phyloP scores from a whole-genome alignment of 2,797 vertebrate species.

The Siniperca scherzeri region DNA sequence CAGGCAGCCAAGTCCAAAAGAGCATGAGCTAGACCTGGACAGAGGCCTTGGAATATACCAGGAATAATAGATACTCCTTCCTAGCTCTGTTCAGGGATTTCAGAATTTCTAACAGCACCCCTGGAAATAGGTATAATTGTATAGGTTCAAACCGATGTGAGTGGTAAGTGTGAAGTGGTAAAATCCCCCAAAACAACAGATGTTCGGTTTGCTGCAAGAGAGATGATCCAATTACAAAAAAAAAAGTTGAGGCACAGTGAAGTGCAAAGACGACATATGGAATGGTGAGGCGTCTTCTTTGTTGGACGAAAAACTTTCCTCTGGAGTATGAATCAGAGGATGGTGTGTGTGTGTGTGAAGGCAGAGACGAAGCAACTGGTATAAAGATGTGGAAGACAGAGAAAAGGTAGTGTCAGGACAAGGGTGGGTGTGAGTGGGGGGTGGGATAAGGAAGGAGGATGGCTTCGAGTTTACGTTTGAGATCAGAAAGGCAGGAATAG shows the following conservation, averaged over 20 bases:
- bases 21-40: not conserved
- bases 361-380: conserved; percentile 33
- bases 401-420: conserved; percentile 18
- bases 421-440: conserved; percentile 11
- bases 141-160: conserved; percentile 40
- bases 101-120: not conserved
- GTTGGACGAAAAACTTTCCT: conserved; percentile 30
- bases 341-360: conserved; percentile 8
- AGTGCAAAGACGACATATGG: conserved; percentile 58
- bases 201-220: conserved; percentile 54
- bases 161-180: not conserved
- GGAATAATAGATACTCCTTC: not conserved
- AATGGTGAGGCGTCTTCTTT: conserved; percentile 29
- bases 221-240: conserved; percentile 55
- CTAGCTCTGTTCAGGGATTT: not conserved
- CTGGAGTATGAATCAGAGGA: conserved; percentile 29
- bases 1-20: not conserved
- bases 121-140: not conserved
- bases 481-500: conserved; percentile 1
- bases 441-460: not conserved
- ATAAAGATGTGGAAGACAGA: conserved; percentile 28
- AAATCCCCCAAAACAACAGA: conserved; percentile 56
- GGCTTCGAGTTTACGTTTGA: conserved; percentile 3
- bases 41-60: not conserved
- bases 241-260: conserved; percentile 29